Base-by-base conservation (phyloP, 2,797 vertebrate genomes). In the Siniperca obscura region DNA sequence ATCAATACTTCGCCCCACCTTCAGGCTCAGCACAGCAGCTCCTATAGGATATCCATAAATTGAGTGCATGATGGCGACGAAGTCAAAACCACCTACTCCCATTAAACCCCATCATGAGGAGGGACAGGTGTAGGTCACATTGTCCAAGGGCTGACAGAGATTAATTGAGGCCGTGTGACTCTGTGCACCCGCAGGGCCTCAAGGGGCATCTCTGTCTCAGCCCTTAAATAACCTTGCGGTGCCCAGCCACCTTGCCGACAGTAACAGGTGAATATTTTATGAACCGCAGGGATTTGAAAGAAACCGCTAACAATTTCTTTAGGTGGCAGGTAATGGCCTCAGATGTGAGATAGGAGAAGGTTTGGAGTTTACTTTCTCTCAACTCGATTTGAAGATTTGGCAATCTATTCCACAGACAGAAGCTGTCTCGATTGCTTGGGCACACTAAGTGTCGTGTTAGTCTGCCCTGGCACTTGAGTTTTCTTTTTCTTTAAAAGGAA, bases 241-340 rank as follows among this genome's bases (percentile, higher is more conserved):
- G 64, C 64, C 75, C 62, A 69, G 82, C 80, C 88, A 87, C 80
- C 76, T 86, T 64, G 81, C 86, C 70, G 59, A 64, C 84, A 76
- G 89, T 90, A 84, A 90, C 89, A 84, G 88, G 87, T 93, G 88
- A 94, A 93, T 94, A 92, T 93, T 93, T 94, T 86, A 93, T 91
- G 90, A 90, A 83, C 84, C 38, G 1, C 46, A 0, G 84, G 83
- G 86, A 91, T 84, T 84, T 70, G 55, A 87, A 53, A 66, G 74
- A 70, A 86, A 75, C 65, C n/a, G n/a, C 69, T 74, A 46, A 83
- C 13, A 42, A 65, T 86, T 87, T 83, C 67, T 80, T 72, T 36
- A 25, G 46, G 72, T 71, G 76, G 74, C 64, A 72, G 65, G 82
- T 87, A 81, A 86, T 70, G 77, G 81, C 61, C 71, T 79, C 40